These are phyloP conservation scores for Eira barbara DNA, from an alignment of 2,113 vertebrate genomes.

Conservation along the genomic window DNA sequence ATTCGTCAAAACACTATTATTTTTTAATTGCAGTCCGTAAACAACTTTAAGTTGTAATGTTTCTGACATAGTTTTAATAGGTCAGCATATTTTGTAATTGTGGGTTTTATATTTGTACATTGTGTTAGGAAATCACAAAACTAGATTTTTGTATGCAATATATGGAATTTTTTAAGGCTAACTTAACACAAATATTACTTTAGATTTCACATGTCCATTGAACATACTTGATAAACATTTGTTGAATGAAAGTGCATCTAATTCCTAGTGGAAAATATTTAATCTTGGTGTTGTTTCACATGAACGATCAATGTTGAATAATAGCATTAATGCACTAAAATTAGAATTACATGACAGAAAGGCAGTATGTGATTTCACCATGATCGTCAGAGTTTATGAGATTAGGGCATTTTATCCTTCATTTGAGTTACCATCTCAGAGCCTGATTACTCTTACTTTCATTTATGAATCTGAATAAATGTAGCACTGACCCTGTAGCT, in stretches of 20 bases:
- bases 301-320: neutral
- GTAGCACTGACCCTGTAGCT: slow-evolving; percentile 7
- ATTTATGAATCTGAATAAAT: slow-evolving; percentile 43
- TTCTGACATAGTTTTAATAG: neutral
- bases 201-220: neutral
- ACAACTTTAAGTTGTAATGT: neutral
- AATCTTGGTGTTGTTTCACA: neutral
- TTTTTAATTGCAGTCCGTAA: neutral
- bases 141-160: neutral
- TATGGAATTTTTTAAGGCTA: neutral
- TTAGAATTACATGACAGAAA: neutral
- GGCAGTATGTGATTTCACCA: neutral
- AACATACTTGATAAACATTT: neutral
- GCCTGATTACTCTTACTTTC: neutral
- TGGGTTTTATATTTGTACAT: neutral
- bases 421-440: neutral
- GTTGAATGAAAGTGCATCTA: neutral
- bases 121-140: neutral
- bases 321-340: neutral
- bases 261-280: slow-evolving; percentile 26
- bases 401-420: neutral
- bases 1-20: neutral
- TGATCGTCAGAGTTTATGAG: neutral
- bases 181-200: neutral
- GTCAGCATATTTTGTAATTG: neutral